A percentile compares a stretch with the other conserved stretches of the same genome.
Evolutionary conservation across 1,140 invertebrate species (phyloP).

Genomic region (Caenorhabditis tropicalis): DNA sequence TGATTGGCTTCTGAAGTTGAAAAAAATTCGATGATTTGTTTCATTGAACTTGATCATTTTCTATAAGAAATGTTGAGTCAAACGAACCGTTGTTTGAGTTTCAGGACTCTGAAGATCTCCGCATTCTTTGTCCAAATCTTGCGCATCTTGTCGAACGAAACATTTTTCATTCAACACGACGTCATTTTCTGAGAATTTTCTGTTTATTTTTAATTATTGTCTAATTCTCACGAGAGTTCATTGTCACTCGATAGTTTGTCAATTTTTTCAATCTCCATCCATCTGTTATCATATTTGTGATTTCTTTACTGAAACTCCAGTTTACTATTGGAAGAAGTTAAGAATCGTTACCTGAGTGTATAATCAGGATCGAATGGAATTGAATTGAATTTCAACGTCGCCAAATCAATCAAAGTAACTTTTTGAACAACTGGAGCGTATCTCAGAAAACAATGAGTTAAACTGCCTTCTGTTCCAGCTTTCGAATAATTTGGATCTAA

Average conservation of each 20-base stretch:
- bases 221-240: conserved; percentile 8
- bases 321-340: neutral
- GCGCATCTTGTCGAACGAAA: conserved; percentile 17
- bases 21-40: neutral
- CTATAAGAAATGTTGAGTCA: neutral
- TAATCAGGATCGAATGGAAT: conserved; percentile 18
- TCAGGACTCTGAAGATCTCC: conserved; percentile 7
- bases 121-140: conserved; percentile 33
- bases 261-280: conserved; percentile 20
- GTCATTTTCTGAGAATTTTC: neutral
- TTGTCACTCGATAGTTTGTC: neutral
- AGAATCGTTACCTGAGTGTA: neutral
- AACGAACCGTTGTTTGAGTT: neutral
- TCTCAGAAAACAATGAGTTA: conserved; percentile 10
- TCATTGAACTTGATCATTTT: neutral
- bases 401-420: neutral
- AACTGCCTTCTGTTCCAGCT: conserved; percentile 29
- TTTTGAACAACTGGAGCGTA: conserved; percentile 24
- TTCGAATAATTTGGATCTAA: conserved; percentile 24
- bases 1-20: neutral
- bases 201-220: neutral
- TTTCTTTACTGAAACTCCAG: neutral
- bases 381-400: neutral
- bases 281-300: neutral
- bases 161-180: conserved; percentile 25